phyloP scores from a whole-genome alignment of 2,888 invertebrate species.

The Eutolmus rufibarbis region DNA sequence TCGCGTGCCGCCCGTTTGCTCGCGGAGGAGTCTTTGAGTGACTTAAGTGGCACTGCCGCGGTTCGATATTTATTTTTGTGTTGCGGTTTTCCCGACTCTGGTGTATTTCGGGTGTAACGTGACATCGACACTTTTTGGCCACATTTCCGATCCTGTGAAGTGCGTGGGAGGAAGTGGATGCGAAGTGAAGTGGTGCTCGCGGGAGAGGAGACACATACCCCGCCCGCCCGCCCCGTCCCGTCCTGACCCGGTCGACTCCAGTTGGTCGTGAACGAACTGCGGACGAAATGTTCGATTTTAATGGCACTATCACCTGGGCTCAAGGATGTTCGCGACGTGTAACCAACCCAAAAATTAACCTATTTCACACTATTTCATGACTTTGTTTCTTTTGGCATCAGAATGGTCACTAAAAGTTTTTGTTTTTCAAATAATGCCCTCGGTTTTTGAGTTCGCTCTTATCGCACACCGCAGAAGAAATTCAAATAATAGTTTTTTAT shows the following conservation, averaged over 20 bases:
- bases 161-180: not conserved
- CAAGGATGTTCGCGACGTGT: not conserved
- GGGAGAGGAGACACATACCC: not conserved
- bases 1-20: slow-evolving; percentile 31
- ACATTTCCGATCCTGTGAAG: not conserved
- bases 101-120: not conserved
- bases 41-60: slow-evolving; percentile 13
- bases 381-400: not conserved
- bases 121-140: not conserved
- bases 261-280: not conserved
- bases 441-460: not conserved
- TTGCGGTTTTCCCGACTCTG: slow-evolving; percentile 9
- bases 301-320: not conserved
- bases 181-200: not conserved
- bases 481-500: no score
- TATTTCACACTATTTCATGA: not conserved
- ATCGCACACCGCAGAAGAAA: not conserved
- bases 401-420: not conserved
- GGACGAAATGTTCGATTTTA: not conserved
- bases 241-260: no score
- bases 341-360: not conserved
- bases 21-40: slow-evolving; percentile 12
- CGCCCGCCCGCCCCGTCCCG: no score
- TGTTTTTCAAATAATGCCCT: not conserved
- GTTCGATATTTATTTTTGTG: slow-evolving; percentile 40